These are phyloP conservation scores for Cherax quadricarinatus DNA, from an alignment of 1,140 invertebrate species.

Conservation along the genomic window DNA sequence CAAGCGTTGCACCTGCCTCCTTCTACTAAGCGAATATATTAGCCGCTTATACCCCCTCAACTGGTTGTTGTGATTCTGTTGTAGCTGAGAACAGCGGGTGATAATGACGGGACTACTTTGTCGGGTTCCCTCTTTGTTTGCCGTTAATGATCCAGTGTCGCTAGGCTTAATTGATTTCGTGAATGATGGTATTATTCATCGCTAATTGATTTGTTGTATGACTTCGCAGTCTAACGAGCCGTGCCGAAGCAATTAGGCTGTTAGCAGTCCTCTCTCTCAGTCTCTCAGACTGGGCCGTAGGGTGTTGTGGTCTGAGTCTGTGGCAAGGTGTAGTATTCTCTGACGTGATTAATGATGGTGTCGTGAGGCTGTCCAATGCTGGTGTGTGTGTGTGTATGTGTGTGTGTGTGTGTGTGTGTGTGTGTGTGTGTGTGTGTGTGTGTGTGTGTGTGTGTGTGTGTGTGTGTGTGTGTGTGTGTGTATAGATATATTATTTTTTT, in stretches of 20 bases:
- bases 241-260: not conserved
- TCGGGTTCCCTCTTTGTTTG: not conserved
- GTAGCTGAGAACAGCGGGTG: not conserved
- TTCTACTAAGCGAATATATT: not conserved
- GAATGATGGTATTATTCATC: slow-evolving; percentile 9
- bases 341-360: too few relatives aligned
- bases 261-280: not conserved
- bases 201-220: slow-evolving; percentile 13
- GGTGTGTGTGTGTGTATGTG: too few relatives aligned
- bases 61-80: not conserved
- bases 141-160: slow-evolving; percentile 4
- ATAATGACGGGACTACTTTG: not conserved
- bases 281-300: not conserved
- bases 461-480: too few relatives aligned
- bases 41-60: not conserved
- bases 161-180: slow-evolving; percentile 3
- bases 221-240: not conserved
- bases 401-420: too few relatives aligned
- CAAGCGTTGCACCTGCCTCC: too few relatives aligned
- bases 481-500: too few relatives aligned
- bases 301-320: too few relatives aligned
- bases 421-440: too few relatives aligned
- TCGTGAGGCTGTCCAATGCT: too few relatives aligned
- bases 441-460: too few relatives aligned
- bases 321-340: too few relatives aligned